Conservation (phyloP, 2,888 invertebrate genomes). For the Scelioninae gen. 2 region DNA sequence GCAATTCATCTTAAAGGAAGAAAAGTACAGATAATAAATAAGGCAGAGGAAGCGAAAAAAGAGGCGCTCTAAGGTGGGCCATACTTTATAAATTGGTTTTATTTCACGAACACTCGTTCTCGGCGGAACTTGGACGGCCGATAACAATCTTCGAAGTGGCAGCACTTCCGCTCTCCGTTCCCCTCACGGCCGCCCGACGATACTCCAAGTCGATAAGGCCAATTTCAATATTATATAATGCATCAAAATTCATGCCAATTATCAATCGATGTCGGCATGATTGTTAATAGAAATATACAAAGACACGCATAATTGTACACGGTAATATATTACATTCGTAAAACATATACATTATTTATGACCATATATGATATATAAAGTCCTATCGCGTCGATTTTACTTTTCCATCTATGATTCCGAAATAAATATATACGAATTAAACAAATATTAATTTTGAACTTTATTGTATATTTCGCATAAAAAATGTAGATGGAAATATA, state of each 20-base stretch:
- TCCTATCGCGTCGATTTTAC: too few relatives aligned
- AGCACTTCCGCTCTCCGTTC: slow-evolving; percentile 50
- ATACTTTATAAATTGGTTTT: slow-evolving; percentile 52
- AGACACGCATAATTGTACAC: too few relatives aligned
- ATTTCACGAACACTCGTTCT: slow-evolving; percentile 52
- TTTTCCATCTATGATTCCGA: too few relatives aligned
- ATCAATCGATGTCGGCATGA: slow-evolving; percentile 32
- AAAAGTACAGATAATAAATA: slow-evolving; percentile 23
- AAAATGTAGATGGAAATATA: too few relatives aligned
- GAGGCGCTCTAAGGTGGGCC: slow-evolving; percentile 31
- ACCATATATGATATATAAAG: too few relatives aligned
- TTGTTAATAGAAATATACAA: slow-evolving; percentile 20
- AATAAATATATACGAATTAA: too few relatives aligned
- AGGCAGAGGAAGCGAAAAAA: slow-evolving; percentile 11
- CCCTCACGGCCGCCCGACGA: slow-evolving; percentile 33
- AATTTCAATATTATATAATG: slow-evolving; percentile 53
- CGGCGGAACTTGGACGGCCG: slow-evolving; percentile 54
- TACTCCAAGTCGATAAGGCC: slow-evolving; percentile 52
- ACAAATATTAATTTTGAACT: too few relatives aligned
- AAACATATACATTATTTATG: too few relatives aligned
- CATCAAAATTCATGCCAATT: slow-evolving; percentile 49
- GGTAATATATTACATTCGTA: too few relatives aligned
- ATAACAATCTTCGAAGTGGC: slow-evolving; percentile 59
- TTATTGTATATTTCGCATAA: too few relatives aligned
- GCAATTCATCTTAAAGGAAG: too few relatives aligned